Base-by-base conservation (phyloP, 1,140 invertebrate species). In the Pseudomyrmex pallidus region DNA sequence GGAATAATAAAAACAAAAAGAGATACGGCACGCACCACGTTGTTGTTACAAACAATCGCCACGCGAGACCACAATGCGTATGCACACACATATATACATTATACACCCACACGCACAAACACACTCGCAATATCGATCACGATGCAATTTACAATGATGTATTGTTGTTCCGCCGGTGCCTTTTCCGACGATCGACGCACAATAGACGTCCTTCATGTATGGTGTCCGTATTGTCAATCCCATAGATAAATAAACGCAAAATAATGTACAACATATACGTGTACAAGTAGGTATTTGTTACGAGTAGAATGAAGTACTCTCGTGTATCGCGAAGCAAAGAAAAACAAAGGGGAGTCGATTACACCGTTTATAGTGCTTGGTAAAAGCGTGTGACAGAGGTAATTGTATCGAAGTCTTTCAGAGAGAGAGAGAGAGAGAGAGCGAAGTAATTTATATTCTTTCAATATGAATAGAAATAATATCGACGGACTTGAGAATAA, bases 1-100 rank as follows among this genome's bases (percentile, higher is more conserved):
- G 44, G 10, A 70, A 80, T 80, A 56, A 80, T 70, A 61, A 80
- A 61, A 72, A 35, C 35, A 35, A 35, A 35, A 72, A 70, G 54
- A 0, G 9, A 35, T 25, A 59, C 64, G 44, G 44, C 76, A 78
- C 64, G 52, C 76, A 57, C 61, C 15, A 13, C 57, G 17, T 9
- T 46, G 66, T 2, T 17, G 44, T 35, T 7, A 15, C 73, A 9
- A 8, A 22, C 73, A 9, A 54, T 0, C 15, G 22, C 20, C 8
- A 46, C 12, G 15, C 35, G 35, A 35, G n/a, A 13, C n/a, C 9
- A 57, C 22, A 12, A 4, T 54, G 62, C 63, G 35, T 63, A 46
- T 46, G 57, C 4, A 50, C 25, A 35, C 54, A 35, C 25, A 25
- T 4, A 25, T 25, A 25, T 4, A n/a, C n/a, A n/a, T n/a, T n/a